Percentiles rank a stretch among this genome's conserved stretches.
These are phyloP conservation scores for Megaceryle torquata DNA, from an alignment of 2,113 vertebrate species.

Conservation along the genomic window DNA sequence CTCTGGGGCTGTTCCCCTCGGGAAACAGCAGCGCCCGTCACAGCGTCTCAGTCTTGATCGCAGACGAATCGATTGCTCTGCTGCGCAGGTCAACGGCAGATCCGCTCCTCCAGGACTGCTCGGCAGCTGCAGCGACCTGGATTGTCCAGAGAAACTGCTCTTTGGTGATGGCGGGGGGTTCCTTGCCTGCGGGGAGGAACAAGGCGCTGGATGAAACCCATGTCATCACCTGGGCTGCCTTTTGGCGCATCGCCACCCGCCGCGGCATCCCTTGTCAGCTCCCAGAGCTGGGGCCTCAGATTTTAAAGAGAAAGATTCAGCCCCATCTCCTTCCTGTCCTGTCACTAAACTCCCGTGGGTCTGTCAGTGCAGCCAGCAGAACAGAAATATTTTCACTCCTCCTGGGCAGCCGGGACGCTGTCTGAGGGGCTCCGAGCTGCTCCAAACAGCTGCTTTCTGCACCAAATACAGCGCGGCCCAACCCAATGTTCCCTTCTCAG, in stretches of 20 bases:
- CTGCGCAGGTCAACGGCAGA: background rate
- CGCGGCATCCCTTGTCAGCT: background rate
- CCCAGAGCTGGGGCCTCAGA: background rate
- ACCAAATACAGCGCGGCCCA: background rate
- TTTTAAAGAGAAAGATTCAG: background rate
- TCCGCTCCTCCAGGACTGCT: conserved; percentile 46
- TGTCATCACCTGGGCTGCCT: fast-evolving
- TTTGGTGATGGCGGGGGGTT: conserved; percentile 45
- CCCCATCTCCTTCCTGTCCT: background rate
- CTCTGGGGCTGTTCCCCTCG: fast-evolving
- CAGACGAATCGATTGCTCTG: fast-evolving
- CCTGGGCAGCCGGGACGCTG: background rate
- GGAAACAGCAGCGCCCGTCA: background rate
- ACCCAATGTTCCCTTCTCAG: background rate
- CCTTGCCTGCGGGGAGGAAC: conserved; percentile 19
- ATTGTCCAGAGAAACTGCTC: conserved; percentile 42
- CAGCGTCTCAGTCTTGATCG: conserved; percentile 36
- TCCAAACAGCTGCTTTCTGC: background rate
- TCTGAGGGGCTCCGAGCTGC: background rate
- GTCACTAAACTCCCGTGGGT: background rate
- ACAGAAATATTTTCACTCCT: background rate
- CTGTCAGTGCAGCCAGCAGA: background rate
- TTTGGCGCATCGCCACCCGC: fast-evolving
- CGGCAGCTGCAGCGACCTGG: background rate
- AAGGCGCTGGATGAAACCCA: fast-evolving